Conservation (phyloP, 2,797 vertebrate species). For the Sebastes matsubarae region DNA sequence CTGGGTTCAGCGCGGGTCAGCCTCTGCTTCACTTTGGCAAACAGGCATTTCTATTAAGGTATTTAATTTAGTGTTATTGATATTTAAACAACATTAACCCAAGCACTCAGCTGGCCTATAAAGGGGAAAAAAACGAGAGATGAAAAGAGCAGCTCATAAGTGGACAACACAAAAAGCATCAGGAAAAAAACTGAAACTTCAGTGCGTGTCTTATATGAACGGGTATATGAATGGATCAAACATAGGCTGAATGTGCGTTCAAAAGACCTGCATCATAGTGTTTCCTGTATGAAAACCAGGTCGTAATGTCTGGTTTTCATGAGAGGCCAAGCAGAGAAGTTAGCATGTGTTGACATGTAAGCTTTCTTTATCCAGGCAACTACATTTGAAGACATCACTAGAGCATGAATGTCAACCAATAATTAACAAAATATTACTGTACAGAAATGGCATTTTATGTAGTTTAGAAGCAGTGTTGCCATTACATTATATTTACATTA, state of each 20-base stretch:
- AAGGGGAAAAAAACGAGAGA: not conserved
- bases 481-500: not conserved
- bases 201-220: not conserved
- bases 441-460: not conserved
- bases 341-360: not conserved
- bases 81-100: constrained; percentile 12
- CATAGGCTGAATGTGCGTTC: not conserved
- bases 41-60: constrained; percentile 8
- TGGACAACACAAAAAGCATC: not conserved
- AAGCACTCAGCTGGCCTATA: not conserved
- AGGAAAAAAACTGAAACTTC: not conserved
- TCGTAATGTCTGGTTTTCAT: not conserved
- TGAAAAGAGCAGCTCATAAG: not conserved
- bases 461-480: not conserved
- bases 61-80: constrained; percentile 15
- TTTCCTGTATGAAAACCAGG: not conserved
- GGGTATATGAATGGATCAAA: not conserved
- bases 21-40: constrained; percentile 1
- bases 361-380: not conserved
- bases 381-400: not conserved
- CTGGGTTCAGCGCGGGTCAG: not conserved
- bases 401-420: fast-evolving
- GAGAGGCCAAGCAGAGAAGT: not conserved
- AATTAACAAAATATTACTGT: not conserved
- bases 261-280: not conserved